Evolutionary conservation across 2,113 vertebrate species (phyloP).

Genomic region (Epinephelus moara): DNA sequence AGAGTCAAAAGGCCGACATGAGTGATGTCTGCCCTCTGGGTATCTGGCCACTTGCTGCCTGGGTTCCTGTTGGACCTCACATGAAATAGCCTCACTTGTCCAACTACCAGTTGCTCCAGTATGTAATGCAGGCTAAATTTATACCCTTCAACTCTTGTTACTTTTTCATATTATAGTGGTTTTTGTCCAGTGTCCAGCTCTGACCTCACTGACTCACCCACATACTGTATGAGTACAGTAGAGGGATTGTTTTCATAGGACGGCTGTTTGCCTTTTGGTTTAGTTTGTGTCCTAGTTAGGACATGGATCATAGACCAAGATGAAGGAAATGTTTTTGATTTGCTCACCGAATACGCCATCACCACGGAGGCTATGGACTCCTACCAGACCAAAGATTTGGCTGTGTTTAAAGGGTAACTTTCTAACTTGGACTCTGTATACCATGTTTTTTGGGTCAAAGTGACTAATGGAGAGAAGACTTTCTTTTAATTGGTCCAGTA

Average conservation of each 20-base stretch:
- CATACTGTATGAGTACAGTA: slow-evolving; percentile 43
- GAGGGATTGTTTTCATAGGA: slow-evolving; percentile 52
- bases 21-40: slow-evolving; percentile 59
- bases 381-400: background rate
- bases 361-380: slow-evolving; percentile 23
- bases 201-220: slow-evolving; percentile 42
- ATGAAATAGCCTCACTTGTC: slow-evolving; percentile 14
- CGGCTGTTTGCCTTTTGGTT: slow-evolving; percentile 25
- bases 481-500: too few relatives aligned
- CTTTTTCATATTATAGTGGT: slow-evolving; percentile 33
- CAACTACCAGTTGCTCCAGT: slow-evolving; percentile 49
- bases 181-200: slow-evolving; percentile 28
- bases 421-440: too few relatives aligned
- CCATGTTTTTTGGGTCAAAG: too few relatives aligned
- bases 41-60: slow-evolving; percentile 57
- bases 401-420: too few relatives aligned
- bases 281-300: slow-evolving; percentile 27
- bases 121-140: slow-evolving; percentile 50
- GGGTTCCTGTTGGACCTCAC: slow-evolving; percentile 18
- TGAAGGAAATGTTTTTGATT: slow-evolving; percentile 48
- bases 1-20: slow-evolving; percentile 55
- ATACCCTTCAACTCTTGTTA: slow-evolving; percentile 23
- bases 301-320: slow-evolving; percentile 30
- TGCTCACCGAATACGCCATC: slow-evolving; percentile 53
- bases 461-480: too few relatives aligned